A percentile compares a stretch with the other conserved stretches of the same genome.
phyloP scores from a whole-genome alignment of 2,797 vertebrate species.

The Platalea minor region DNA sequence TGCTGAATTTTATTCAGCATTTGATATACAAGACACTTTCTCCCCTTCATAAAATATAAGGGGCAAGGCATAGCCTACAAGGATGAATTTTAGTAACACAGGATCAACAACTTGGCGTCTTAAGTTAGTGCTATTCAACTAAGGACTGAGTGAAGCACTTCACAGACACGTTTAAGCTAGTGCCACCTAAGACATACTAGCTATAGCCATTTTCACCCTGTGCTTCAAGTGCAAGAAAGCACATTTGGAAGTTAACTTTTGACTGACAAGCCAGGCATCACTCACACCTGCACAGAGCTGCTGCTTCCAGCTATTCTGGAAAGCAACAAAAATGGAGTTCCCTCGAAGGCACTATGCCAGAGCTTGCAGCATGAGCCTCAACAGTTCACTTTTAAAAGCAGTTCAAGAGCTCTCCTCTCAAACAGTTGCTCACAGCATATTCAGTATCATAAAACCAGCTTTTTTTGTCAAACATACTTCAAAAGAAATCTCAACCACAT shows the following conservation, averaged over 20 bases:
- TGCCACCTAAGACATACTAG: not conserved
- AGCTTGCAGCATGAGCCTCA: not conserved
- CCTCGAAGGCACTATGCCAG: not conserved
- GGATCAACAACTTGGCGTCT: not conserved
- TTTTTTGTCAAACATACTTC: not conserved
- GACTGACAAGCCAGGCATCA: not conserved
- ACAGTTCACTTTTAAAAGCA: not conserved
- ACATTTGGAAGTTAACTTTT: not conserved
- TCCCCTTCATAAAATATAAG: accelerated
- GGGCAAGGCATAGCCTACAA: not conserved
- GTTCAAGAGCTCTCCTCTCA: not conserved
- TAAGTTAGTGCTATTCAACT: not conserved
- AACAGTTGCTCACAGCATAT: not conserved
- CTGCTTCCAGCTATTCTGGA: not conserved
- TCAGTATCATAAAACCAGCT: not conserved
- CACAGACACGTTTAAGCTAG: not conserved
- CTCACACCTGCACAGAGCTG: not conserved
- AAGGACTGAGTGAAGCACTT: not conserved
- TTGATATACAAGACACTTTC: not conserved
- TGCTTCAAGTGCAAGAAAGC: not conserved
- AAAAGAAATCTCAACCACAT: not conserved
- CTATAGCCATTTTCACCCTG: not conserved
- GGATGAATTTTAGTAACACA: not conserved
- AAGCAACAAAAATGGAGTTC: not conserved
- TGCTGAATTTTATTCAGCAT: not conserved